Conservation (phyloP, 2,113 vertebrate species). For the Pholis gunnellus region DNA sequence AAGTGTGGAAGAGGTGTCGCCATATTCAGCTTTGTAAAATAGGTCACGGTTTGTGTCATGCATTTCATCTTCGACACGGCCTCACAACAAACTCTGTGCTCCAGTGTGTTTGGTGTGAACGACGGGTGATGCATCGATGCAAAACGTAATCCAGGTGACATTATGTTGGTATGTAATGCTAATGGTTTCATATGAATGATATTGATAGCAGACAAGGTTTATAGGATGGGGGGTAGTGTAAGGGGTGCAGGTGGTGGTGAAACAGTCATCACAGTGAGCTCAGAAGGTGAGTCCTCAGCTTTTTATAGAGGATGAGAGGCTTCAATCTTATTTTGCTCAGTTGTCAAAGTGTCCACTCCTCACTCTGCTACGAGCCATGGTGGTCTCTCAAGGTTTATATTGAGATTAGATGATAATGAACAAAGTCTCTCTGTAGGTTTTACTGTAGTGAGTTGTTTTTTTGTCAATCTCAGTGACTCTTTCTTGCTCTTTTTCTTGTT, state of each 20-base stretch:
- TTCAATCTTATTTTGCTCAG: not conserved
- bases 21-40: not conserved
- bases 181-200: slow-evolving; percentile 14
- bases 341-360: slow-evolving; percentile 8
- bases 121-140: not conserved
- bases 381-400: not conserved
- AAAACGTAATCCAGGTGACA: not conserved
- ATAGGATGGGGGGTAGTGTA: not conserved
- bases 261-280: slow-evolving; percentile 65
- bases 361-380: not conserved
- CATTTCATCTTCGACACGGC: not conserved
- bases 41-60: not conserved
- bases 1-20: not conserved
- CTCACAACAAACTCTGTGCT: not conserved
- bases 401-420: not conserved
- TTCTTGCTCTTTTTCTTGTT: not conserved
- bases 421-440: not conserved
- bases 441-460: slow-evolving; percentile 17
- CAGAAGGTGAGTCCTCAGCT: slow-evolving; percentile 3
- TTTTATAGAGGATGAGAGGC: not conserved
- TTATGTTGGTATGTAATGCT: not conserved
- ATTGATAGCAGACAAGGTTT: not conserved
- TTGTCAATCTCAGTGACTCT: slow-evolving; percentile 35
- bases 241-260: not conserved
- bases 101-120: not conserved